A percentile compares a stretch with the other conserved stretches of the same genome.
Evolutionary conservation across 2,113 vertebrate species (phyloP).

Genomic region (Parus major): DNA sequence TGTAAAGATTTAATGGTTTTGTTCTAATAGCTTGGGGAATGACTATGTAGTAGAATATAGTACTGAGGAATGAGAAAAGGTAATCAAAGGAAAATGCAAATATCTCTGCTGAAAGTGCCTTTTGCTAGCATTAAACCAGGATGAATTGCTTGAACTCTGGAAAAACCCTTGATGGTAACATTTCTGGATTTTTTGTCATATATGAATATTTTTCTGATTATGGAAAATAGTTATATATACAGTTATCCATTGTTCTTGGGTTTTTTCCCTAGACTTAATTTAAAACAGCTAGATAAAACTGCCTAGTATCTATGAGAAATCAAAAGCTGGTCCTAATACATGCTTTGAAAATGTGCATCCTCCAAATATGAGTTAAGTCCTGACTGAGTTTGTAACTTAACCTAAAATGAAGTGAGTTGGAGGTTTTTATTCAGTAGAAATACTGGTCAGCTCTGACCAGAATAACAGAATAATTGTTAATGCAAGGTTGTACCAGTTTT

Average conservation of each 20-base stretch:
- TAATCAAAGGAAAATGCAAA: not conserved
- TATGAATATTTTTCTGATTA: not conserved
- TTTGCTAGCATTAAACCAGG: not conserved
- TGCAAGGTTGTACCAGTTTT: not conserved
- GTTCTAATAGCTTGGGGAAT: not conserved
- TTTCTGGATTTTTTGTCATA: not conserved
- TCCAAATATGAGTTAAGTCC: not conserved
- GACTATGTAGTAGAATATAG: not conserved
- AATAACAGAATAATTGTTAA: not conserved
- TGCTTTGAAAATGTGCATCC: not conserved
- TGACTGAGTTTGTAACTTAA: not conserved
- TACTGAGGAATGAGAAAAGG: not conserved
- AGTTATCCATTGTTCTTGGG: rapidly evolving
- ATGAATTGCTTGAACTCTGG: not conserved
- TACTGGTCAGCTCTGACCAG: not conserved
- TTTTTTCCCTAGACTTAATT: not conserved
- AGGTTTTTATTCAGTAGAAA: not conserved
- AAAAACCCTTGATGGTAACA: not conserved
- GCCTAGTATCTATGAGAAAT: not conserved
- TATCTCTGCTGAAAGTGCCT: not conserved
- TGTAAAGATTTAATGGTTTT: not conserved
- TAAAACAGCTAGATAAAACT: not conserved
- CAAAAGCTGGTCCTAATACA: not conserved
- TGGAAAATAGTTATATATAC: not conserved
- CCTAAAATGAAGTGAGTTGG: rapidly evolving